These are phyloP conservation scores for Acanthoscelides obtectus DNA, from an alignment of 2,888 invertebrate species.

Conservation along the genomic window DNA sequence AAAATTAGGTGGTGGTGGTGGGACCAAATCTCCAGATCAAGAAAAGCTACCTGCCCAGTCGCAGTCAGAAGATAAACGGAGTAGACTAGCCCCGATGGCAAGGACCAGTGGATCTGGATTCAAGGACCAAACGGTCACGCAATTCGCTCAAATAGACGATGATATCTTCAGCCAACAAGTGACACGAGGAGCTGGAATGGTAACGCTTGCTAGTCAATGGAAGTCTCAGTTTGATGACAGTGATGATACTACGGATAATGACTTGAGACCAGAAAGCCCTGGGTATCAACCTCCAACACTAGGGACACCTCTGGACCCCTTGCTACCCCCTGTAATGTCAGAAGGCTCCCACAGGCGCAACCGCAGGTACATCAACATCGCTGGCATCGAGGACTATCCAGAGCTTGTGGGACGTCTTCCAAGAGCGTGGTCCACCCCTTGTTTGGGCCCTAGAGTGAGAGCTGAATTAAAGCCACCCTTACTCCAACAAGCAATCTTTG, in stretches of 20 bases:
- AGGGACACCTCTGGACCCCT: slow-evolving; percentile 33
- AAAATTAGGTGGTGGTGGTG: no score
- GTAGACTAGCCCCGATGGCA: slow-evolving; percentile 42
- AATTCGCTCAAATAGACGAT: slow-evolving; percentile 90
- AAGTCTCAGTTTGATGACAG: no score
- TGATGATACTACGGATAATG: slow-evolving; percentile 92
- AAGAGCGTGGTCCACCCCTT: slow-evolving; percentile 45
- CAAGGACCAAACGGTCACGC: slow-evolving; percentile 75
- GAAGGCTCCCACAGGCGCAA: slow-evolving; percentile 51
- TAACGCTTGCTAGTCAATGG: no score
- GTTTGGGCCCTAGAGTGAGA: slow-evolving; percentile 52
- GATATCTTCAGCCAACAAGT: slow-evolving; percentile 91
- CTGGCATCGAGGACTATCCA: slow-evolving; percentile 74
- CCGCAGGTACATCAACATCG: slow-evolving; percentile 66
- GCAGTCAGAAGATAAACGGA: no score
- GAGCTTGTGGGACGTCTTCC: slow-evolving; percentile 48
- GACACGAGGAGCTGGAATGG: slow-evolving; percentile 76
- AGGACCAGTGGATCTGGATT: slow-evolving; percentile 46
- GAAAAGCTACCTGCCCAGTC: no score
- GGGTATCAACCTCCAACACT: slow-evolving; percentile 49
- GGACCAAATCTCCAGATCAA: slow-evolving; percentile 38
- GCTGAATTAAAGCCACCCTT: slow-evolving; percentile 71
- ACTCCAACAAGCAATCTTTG: slow-evolving; percentile 82
- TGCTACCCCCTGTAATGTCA: slow-evolving; percentile 41
- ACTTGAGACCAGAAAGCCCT: slow-evolving; percentile 83